Evolutionary conservation across 2,888 invertebrate species (phyloP).

Genomic region (Drosophila bunnanda): DNA sequence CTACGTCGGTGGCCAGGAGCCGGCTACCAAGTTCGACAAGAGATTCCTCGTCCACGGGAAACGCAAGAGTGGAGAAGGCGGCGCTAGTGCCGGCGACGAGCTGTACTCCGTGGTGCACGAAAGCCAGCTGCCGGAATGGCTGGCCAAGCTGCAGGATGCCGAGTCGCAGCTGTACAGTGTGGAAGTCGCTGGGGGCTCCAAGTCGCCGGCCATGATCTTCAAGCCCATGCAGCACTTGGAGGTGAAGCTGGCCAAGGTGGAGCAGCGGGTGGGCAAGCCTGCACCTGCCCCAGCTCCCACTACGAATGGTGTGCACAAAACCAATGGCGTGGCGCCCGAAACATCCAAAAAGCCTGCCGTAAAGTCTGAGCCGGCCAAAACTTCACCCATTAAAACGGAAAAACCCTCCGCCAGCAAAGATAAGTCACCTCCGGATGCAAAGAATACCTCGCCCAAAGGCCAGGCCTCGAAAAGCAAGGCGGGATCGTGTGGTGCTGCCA

Average conservation of each 20-base stretch:
- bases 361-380: conserved; percentile 23
- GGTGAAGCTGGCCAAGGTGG: conserved; percentile 62
- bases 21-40: conserved; percentile 73
- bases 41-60: conserved; percentile 60
- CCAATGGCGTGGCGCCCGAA: conserved; percentile 20
- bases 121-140: conserved; percentile 69
- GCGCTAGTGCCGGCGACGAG: conserved; percentile 39
- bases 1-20: conserved; percentile 70
- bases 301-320: conserved; percentile 40
- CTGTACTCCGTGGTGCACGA: conserved; percentile 78
- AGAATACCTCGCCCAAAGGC: conserved; percentile 58
- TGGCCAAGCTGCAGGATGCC: conserved; percentile 68
- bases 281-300: neutral
- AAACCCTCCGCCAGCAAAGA: conserved; percentile 14
- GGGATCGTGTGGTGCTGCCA: conserved; percentile 24
- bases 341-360: conserved; percentile 4
- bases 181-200: conserved; percentile 81
- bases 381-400: conserved; percentile 1
- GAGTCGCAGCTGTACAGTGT: conserved; percentile 79
- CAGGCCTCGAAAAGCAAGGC: conserved; percentile 41
- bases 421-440: conserved; percentile 31
- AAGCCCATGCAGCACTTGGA: conserved; percentile 73
- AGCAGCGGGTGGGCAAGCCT: conserved; percentile 22
- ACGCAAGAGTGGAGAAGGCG: conserved; percentile 14
- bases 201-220: conserved; percentile 72